Base-by-base conservation (phyloP, 1,140 invertebrate genomes). In the Radopholus similis region DNA sequence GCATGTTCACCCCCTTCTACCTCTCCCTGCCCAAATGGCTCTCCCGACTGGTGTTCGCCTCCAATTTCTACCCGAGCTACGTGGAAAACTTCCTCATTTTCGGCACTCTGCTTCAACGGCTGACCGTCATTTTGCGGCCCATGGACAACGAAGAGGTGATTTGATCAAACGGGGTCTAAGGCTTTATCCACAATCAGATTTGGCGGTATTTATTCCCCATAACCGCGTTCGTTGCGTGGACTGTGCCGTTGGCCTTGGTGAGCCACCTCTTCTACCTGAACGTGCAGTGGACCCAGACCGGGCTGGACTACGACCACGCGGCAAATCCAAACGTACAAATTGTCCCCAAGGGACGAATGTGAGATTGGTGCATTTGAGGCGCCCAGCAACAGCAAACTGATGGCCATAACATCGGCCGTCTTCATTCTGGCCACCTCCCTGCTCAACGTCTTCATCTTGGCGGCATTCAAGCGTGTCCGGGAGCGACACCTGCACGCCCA, bases 381-480 rank as follows among this genome's bases (percentile, higher is more conserved):
- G 15, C 47, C 47, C n/a, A 51, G 47, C 18, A 51, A 51, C 47
- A 51, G 47, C 47, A 51, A 51, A 51, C 30, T 51, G 47, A 23
- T 28, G 4, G 23, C 30, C 15, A 51, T 51, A 1, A 26, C 30
- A 26, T 51, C 47, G 47, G 5, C 47, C 23, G 30, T 51, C 9
- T 51, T 51, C 30, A 11, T 51, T 21, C 2, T 23, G 9, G 23
- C 30, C 6, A 26, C 23, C 15, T 21, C 30, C 23, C 15, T 23
- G 47, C 2, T 51, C 23, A 51, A 51, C 30, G 9, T 8, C 23
- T 6, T 11, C n/a, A 51, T 51, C 30, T 26, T 51, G 47, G 47
- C 23, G 6, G 23, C 47, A 26, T 51, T 26, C n/a, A 47, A 47
- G 13, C 47, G 47, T 4, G 47, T n/a, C n/a, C n/a, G n/a, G n/a